Conservation (phyloP, 2,797 vertebrate species). For the Pipistrellus kuhlii region DNA sequence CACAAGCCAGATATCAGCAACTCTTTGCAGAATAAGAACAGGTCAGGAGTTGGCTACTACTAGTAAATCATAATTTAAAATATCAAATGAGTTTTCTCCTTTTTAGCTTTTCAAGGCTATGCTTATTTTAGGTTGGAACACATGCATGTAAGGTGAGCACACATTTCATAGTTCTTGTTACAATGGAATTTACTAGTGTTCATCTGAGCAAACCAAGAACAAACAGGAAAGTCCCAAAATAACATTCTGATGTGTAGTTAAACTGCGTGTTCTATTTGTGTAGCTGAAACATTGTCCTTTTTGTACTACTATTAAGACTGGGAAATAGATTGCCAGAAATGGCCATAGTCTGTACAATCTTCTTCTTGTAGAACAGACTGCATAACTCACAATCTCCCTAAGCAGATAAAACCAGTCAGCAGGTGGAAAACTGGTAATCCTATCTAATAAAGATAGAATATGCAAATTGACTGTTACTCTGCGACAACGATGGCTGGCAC, state of each 20-base stretch:
- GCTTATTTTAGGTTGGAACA: neutral
- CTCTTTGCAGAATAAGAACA: constrained; percentile 51
- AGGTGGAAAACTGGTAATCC: neutral
- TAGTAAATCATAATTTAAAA: constrained; percentile 28
- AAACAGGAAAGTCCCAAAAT: constrained; percentile 2
- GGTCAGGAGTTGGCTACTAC: neutral
- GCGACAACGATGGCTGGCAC: too few relatives aligned
- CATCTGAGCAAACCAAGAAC: constrained; percentile 13
- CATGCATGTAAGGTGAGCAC: neutral
- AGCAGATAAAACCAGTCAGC: constrained; percentile 45
- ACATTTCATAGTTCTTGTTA: neutral
- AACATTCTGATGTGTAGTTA: constrained; percentile 21
- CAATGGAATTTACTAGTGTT: constrained; percentile 33
- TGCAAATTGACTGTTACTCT: too few relatives aligned
- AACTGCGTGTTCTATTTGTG: neutral
- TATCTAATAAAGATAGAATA: too few relatives aligned
- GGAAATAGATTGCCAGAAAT: constrained; percentile 2
- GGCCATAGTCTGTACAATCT: neutral
- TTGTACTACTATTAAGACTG: neutral
- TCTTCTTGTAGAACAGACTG: constrained; percentile 17
- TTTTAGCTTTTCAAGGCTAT: constrained; percentile 31
- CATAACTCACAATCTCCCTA: neutral
- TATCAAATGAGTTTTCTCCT: neutral
- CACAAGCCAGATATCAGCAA: constrained; percentile 3
- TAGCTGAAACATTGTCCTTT: neutral